Conservation (phyloP, 2,888 invertebrate species). For the Cryptophagus acutangulus region DNA sequence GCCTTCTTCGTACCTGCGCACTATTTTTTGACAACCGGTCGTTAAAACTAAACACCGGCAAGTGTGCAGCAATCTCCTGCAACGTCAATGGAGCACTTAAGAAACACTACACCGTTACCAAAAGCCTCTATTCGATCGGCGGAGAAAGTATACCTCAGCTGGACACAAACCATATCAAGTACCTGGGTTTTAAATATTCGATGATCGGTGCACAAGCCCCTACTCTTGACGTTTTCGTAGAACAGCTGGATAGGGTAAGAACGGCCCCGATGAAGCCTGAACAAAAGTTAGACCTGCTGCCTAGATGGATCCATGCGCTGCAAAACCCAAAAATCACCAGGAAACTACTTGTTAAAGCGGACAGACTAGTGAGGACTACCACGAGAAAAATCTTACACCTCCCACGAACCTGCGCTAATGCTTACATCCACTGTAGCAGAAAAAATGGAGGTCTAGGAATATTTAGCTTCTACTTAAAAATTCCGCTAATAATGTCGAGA, state of each 20-base stretch:
- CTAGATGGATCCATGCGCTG: conserved; percentile 35
- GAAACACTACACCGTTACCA: conserved; percentile 10
- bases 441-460: conserved; percentile 33
- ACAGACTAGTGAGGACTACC: conserved; percentile 32
- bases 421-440: conserved; percentile 7
- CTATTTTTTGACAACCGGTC: conserved; percentile 7
- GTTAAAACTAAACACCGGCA: conserved; percentile 10
- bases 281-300: conserved; percentile 37
- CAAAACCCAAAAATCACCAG: conserved; percentile 29
- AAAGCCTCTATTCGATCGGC: background rate
- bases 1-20: background rate
- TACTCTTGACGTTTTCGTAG: no score
- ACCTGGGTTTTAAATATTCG: no score
- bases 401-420: conserved; percentile 24
- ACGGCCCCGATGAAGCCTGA: conserved; percentile 40
- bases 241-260: conserved; percentile 27
- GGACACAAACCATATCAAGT: conserved; percentile 7
- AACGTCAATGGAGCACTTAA: conserved; percentile 5
- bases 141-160: conserved; percentile 4
- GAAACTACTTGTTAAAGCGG: conserved; percentile 29
- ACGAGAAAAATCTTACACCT: conserved; percentile 34
- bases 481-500: conserved; percentile 23
- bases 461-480: no score
- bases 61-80: conserved; percentile 3
- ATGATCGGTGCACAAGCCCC: no score